These are phyloP conservation scores for Aspidapion aeneum DNA, from an alignment of 2,888 invertebrate species.

Conservation along the genomic window DNA sequence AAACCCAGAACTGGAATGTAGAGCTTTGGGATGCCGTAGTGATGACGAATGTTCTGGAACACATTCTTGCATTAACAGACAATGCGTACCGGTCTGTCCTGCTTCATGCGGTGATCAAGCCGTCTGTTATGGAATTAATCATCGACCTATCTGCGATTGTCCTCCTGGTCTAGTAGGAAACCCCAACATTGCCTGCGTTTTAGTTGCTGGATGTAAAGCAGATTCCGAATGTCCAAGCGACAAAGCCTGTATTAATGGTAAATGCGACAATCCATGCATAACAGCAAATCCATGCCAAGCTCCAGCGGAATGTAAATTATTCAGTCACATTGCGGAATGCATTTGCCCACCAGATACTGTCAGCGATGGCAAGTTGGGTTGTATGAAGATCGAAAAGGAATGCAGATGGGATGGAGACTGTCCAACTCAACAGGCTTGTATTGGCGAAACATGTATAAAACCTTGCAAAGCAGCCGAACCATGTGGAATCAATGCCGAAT, in stretches of 20 bases:
- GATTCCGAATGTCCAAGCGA: conserved; percentile 78
- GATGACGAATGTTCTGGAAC: conserved; percentile 78
- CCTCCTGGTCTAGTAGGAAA: conserved; percentile 78
- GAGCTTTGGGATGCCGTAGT: conserved; percentile 67
- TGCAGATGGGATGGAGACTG: conserved; percentile 81
- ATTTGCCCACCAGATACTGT: conserved; percentile 75
- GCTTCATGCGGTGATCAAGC: conserved; percentile 74
- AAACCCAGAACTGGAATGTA: conserved; percentile 79
- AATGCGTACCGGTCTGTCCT: conserved; percentile 78
- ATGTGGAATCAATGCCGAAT: conserved; percentile 77
- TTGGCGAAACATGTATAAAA: conserved; percentile 77
- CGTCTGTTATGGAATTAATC: conserved; percentile 75
- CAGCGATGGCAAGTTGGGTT: conserved; percentile 61
- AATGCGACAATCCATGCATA: conserved; percentile 75
- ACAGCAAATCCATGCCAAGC: conserved; percentile 64
- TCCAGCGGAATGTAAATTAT: conserved; percentile 72
- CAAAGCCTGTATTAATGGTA: conserved; percentile 76
- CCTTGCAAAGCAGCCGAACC: conserved; percentile 77
- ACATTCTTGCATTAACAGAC: conserved; percentile 78
- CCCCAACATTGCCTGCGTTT: conserved; percentile 70
- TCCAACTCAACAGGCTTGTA: conserved; percentile 77
- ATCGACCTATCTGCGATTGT: conserved; percentile 81
- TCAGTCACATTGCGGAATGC: conserved; percentile 74
- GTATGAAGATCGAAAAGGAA: conserved; percentile 56
- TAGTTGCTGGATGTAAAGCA: conserved; percentile 70